Percentiles rank a stretch among this genome's conserved stretches.
Conservation (phyloP, 1,140 invertebrate genomes). For the Trigoniulus corallinus region DNA sequence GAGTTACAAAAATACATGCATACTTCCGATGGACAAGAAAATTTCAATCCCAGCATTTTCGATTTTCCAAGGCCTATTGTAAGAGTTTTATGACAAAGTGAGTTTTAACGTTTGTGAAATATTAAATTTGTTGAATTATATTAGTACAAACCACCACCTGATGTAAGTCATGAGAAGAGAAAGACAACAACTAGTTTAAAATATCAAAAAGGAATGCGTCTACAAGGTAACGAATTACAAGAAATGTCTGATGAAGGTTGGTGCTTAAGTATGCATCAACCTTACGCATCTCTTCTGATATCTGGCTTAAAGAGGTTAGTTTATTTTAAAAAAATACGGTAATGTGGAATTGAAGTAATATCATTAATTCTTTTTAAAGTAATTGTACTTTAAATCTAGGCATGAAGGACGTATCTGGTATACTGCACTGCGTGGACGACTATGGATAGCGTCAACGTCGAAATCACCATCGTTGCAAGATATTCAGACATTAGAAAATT, state of each 20-base stretch:
- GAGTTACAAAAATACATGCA: not conserved
- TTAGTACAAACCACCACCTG: too few species aligned
- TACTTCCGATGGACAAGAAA: not conserved
- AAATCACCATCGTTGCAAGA: slow-evolving; percentile 53
- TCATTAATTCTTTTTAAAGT: not conserved
- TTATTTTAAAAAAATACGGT: too few species aligned
- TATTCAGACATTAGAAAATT: slow-evolving; percentile 48
- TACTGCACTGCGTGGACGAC: slow-evolving; percentile 64
- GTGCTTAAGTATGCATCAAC: slow-evolving; percentile 90
- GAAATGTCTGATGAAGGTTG: slow-evolving; percentile 75
- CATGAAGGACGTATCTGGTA: slow-evolving; percentile 93
- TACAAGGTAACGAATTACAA: slow-evolving; percentile 68
- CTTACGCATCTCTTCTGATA: slow-evolving; percentile 80
- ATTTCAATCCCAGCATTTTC: slow-evolving; percentile 1
- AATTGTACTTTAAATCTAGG: slow-evolving; percentile 29
- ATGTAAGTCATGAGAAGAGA: not conserved
- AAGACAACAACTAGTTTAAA: too few species aligned
- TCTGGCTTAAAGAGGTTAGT: slow-evolving; percentile 76
- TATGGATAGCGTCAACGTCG: slow-evolving; percentile 84
- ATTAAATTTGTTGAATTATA: not conserved
- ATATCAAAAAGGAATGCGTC: slow-evolving; percentile 18
- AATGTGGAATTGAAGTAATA: not conserved
- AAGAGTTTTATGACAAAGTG: slow-evolving; percentile 2
- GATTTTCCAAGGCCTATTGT: slow-evolving; percentile 4
- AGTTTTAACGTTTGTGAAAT: not conserved